phyloP scores from a whole-genome alignment of 2,113 vertebrate species.

The Colistium nudipinnis region DNA sequence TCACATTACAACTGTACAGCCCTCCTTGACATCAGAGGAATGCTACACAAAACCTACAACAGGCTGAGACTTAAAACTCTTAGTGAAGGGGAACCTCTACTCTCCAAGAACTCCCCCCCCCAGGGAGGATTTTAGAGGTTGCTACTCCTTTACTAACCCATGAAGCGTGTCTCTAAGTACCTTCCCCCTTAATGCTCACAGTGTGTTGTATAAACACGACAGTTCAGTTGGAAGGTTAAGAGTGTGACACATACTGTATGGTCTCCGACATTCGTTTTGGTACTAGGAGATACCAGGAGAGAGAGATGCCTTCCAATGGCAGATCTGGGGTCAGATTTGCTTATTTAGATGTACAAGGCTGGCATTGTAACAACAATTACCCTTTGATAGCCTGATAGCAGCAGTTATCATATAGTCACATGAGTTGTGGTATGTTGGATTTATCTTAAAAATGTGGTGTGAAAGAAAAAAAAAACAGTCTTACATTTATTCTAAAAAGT shows the following conservation, averaged over 20 bases:
- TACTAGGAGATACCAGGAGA: constrained; percentile 57
- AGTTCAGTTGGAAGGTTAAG: constrained; percentile 51
- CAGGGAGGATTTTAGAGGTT: constrained; percentile 41
- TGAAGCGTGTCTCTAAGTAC: constrained; percentile 56
- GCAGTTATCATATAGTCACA: neutral
- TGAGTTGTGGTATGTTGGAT: neutral
- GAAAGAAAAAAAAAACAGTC: too few relatives aligned
- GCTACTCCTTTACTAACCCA: constrained; percentile 53
- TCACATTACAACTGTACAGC: constrained; percentile 57
- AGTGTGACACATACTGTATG: constrained; percentile 41
- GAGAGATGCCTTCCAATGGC: constrained; percentile 4
- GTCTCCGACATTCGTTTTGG: constrained; percentile 56
- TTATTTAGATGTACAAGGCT: neutral
- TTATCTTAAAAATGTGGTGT: neutral
- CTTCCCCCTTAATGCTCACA: constrained; percentile 19
- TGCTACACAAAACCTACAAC: constrained; percentile 25
- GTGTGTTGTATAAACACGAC: constrained; percentile 55
- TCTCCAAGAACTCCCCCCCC: constrained; percentile 25
- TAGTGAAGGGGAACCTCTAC: constrained; percentile 38
- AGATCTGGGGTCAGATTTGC: constrained; percentile 18
- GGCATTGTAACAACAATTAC: neutral
- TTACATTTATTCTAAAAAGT: too few relatives aligned
- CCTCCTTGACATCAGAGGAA: constrained; percentile 43
- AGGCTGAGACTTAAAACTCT: constrained; percentile 46
- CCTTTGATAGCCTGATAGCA: constrained; percentile 1